Base-by-base conservation (phyloP, 2,113 vertebrate genomes). In the Megaptera novaeangliae region DNA sequence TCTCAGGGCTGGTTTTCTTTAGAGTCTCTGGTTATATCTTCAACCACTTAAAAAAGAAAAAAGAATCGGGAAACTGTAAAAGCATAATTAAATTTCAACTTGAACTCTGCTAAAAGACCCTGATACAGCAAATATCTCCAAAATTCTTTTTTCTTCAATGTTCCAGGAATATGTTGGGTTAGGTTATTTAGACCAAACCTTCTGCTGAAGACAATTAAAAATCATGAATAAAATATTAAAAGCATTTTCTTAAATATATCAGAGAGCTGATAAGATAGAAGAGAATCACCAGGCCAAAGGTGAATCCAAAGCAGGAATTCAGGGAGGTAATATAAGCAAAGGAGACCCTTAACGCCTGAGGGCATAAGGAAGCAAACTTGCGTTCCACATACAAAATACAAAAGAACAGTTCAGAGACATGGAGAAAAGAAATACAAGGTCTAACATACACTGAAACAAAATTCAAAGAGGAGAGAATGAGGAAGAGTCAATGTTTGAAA, bases 41-140 rank as follows among this genome's bases (percentile, higher is more conserved):
- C 59, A 74, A 81, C 34, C 31, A 74, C 6, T 71, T 64, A 41
- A 57, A 14, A 64, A 64, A 52, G 41, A 55, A 46, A 77, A 89
- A 88, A 71, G 39, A 87, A 97, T 36, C 49, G 69, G 64, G 71
- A 93, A 85, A 85, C 71, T 74, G 17, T 83, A 75, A 96, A 96
- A 95, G 31, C n/a, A 74, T n/a, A 85, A 94, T 81, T 86, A 69
- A 95, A 96, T 86, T 96, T 94, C n/a, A 49, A 88, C 39, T 59
- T 95, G 15, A 93, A 92, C 36, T 93, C 75, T 91, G 34, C 23
- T 86, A 29, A 93, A 91, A 96, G 63, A 96, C 21, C 49, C 20
- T 64, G 31, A 74, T 91, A 82, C 0, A 64, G 34, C 23, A 88
- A 97, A 91, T 72, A 87, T 44, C 46, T 89, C 68, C 49, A 68